Conservation (phyloP, 2,888 invertebrate genomes). For the Aromia moschata region DNA sequence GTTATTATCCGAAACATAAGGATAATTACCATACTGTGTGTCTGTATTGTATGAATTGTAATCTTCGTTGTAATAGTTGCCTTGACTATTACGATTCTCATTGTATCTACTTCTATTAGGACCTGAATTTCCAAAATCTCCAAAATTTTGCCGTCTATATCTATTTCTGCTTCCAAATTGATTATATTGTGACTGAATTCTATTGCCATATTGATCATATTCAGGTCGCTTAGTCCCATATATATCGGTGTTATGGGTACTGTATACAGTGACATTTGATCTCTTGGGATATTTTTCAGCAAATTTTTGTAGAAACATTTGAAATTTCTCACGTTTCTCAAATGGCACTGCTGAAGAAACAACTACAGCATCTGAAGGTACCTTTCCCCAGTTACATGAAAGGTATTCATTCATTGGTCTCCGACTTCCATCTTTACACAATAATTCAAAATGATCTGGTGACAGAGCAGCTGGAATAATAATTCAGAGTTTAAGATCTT, state of each 20-base stretch:
- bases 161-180: slow-evolving; percentile 38
- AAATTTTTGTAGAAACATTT: slow-evolving; percentile 72
- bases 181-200: slow-evolving; percentile 46
- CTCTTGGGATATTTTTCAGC: slow-evolving; percentile 65
- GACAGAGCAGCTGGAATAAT: slow-evolving; percentile 71
- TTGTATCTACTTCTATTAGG: slow-evolving; percentile 31
- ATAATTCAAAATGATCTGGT: slow-evolving; percentile 78
- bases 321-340: slow-evolving; percentile 69
- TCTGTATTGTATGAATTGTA: slow-evolving; percentile 31
- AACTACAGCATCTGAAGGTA: slow-evolving; percentile 85
- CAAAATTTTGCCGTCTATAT: slow-evolving; percentile 21
- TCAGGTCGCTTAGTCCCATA: slow-evolving; percentile 36
- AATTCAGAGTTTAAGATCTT: no score
- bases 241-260: slow-evolving; percentile 40
- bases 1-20: slow-evolving; percentile 12
- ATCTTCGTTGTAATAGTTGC: slow-evolving; percentile 14
- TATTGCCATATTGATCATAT: slow-evolving; percentile 46
- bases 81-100: slow-evolving; percentile 3
- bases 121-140: slow-evolving; percentile 13
- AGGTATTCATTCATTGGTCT: slow-evolving; percentile 74
- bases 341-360: slow-evolving; percentile 80
- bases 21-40: slow-evolving; percentile 12
- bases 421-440: slow-evolving; percentile 83
- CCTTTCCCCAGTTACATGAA: slow-evolving; percentile 85
- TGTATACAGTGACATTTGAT: slow-evolving; percentile 33